Conservation (phyloP, 2,888 invertebrate species). For the Villa cingulata region DNA sequence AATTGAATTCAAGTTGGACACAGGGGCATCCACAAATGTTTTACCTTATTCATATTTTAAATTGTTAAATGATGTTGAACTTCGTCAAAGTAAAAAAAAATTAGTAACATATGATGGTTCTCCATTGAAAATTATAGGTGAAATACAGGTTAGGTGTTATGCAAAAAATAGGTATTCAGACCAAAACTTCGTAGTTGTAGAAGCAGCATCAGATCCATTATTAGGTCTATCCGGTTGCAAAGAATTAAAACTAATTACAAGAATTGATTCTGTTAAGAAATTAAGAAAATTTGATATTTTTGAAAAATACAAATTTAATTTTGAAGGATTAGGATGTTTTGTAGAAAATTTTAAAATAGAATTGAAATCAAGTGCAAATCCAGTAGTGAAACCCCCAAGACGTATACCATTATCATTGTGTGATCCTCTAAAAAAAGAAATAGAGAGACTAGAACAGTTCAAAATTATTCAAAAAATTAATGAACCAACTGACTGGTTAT, state of each 20-base stretch:
- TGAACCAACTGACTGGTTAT: constrained; percentile 9
- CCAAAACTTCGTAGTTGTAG: background rate
- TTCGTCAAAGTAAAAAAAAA: background rate
- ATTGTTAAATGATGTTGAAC: background rate
- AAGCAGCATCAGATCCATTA: background rate
- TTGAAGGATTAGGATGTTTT: constrained; percentile 4
- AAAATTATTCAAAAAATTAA: constrained; percentile 10
- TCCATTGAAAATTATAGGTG: background rate
- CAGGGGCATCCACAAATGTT: background rate
- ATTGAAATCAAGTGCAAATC: background rate
- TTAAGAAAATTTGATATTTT: constrained; percentile 1
- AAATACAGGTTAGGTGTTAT: background rate
- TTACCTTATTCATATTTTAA: background rate
- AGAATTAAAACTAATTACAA: background rate
- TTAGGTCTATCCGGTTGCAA: constrained; percentile 1
- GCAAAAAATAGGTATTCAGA: background rate
- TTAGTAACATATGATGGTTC: background rate
- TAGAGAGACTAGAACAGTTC: background rate
- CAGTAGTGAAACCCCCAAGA: background rate
- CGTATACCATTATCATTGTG: background rate
- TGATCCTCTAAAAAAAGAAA: background rate
- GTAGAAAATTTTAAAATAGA: background rate
- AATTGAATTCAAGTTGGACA: background rate
- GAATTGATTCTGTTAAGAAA: background rate
- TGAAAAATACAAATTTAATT: background rate